Conservation (phyloP, 1,140 invertebrate species). For the Caenorhabditis inopinata region DNA sequence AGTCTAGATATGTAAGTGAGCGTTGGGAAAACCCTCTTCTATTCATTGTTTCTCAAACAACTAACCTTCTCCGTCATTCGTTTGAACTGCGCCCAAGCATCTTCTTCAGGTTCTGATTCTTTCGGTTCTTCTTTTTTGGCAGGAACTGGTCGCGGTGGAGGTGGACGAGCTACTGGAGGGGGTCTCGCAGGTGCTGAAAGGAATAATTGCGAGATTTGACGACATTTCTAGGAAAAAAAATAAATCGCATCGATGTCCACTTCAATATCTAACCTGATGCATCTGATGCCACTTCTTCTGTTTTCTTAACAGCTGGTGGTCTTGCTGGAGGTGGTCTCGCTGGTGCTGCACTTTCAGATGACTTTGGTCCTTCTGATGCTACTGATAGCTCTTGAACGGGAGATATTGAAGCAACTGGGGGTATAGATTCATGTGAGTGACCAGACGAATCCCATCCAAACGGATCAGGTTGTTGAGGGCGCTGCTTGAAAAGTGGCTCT, state of each 20-base stretch:
- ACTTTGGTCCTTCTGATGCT: background rate
- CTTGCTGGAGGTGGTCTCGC: conserved; percentile 37
- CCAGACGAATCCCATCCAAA: background rate
- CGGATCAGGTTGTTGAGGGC: background rate
- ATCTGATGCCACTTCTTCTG: background rate
- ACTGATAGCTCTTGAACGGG: background rate
- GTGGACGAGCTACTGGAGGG: conserved; percentile 47
- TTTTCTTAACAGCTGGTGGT: conserved; percentile 24
- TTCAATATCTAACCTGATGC: background rate
- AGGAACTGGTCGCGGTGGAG: conserved; percentile 59
- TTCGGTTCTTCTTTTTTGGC: conserved; percentile 29
- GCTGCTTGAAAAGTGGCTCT: background rate
- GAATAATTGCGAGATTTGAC: too few species aligned
- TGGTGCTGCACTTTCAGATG: conserved; percentile 27
- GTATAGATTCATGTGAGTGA: background rate
- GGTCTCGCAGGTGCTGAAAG: conserved; percentile 47
- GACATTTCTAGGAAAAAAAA: too few species aligned
- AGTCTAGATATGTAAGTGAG: background rate
- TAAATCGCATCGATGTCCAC: background rate
- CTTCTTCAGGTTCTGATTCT: conserved; percentile 56
- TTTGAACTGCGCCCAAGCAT: conserved; percentile 63
- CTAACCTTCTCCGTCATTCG: conserved; percentile 60
- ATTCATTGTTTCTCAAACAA: too few species aligned
- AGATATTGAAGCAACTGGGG: background rate
- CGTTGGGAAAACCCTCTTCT: background rate